A percentile compares a stretch with the other conserved stretches of the same genome.
Evolutionary conservation across 2,888 invertebrate species (phyloP).

Genomic region (Ctena decussata): DNA sequence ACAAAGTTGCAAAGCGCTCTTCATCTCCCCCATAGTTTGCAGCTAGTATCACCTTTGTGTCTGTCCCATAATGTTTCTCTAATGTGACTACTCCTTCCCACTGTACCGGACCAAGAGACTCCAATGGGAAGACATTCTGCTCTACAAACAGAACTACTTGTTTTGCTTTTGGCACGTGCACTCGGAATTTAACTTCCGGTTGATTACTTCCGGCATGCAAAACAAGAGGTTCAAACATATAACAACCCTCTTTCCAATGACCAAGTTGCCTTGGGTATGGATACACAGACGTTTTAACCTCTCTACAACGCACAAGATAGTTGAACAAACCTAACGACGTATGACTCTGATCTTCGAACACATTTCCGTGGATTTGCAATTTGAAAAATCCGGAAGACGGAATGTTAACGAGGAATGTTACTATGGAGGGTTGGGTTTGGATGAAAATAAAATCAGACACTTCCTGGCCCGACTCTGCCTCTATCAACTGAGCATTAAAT

Average conservation of each 20-base stretch:
- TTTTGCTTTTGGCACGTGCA: slow-evolving; percentile 70
- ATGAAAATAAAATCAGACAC: slow-evolving; percentile 70
- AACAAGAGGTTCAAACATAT: slow-evolving; percentile 70
- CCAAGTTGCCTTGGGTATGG: slow-evolving; percentile 72
- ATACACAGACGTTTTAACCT: slow-evolving; percentile 47
- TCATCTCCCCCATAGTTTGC: slow-evolving; percentile 73
- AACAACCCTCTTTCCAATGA: slow-evolving; percentile 75
- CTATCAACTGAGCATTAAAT: slow-evolving; percentile 68
- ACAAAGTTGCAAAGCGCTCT: slow-evolving; percentile 68
- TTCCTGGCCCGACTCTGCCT: slow-evolving; percentile 61
- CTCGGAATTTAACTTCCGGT: slow-evolving; percentile 66
- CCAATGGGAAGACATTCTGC: slow-evolving; percentile 64
- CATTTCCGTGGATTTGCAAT: slow-evolving; percentile 73
- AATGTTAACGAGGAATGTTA: slow-evolving; percentile 70
- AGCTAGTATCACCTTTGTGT: slow-evolving; percentile 68
- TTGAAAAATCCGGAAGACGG: slow-evolving; percentile 69
- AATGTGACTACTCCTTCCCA: slow-evolving; percentile 70
- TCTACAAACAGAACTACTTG: slow-evolving; percentile 72
- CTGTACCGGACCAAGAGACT: slow-evolving; percentile 62
- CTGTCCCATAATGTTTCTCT: slow-evolving; percentile 64
- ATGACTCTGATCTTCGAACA: slow-evolving; percentile 68
- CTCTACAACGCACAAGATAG: slow-evolving; percentile 68
- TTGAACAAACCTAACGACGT: slow-evolving; percentile 72
- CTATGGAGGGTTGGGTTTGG: slow-evolving; percentile 68
- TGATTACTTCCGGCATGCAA: slow-evolving; percentile 54